These are phyloP conservation scores for Apamea monoglypha DNA, from an alignment of 2,888 invertebrate genomes.

Conservation along the genomic window DNA sequence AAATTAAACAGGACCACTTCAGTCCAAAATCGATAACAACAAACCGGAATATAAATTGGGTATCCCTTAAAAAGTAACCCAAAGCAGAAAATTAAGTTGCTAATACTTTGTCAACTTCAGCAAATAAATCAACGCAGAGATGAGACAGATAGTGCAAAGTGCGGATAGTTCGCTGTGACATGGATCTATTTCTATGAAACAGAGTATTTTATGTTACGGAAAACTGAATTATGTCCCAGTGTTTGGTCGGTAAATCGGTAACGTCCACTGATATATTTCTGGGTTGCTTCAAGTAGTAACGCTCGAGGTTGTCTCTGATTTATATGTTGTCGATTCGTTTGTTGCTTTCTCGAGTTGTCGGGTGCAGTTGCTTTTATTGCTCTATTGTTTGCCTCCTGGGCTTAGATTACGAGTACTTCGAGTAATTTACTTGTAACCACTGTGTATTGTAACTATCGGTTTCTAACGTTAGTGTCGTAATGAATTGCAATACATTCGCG, in stretches of 20 bases:
- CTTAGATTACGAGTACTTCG: conserved; percentile 78
- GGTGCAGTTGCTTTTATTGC: conserved; percentile 84
- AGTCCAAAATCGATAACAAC: neutral
- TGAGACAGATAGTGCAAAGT: conserved; percentile 74
- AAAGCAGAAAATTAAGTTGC: conserved; percentile 55
- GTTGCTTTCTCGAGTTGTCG: conserved; percentile 82
- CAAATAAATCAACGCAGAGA: conserved; percentile 78
- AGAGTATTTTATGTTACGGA: conserved; percentile 76
- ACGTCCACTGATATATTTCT: conserved; percentile 75
- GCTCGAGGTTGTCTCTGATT: conserved; percentile 83
- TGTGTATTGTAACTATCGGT: conserved; percentile 77
- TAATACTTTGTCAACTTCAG: conserved; percentile 64
- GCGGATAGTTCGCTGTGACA: conserved; percentile 56
- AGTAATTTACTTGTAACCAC: conserved; percentile 85
- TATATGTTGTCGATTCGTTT: conserved; percentile 85
- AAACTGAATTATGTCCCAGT: conserved; percentile 76
- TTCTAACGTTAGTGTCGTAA: conserved; percentile 78
- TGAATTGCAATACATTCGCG: conserved; percentile 77
- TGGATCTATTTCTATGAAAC: conserved; percentile 66
- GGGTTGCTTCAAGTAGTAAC: conserved; percentile 72
- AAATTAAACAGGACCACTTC: neutral
- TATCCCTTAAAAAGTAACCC: conserved; percentile 50
- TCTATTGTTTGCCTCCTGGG: conserved; percentile 86
- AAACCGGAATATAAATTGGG: conserved; percentile 29
- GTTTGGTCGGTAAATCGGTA: conserved; percentile 74